Evolutionary conservation across 2,797 vertebrate genomes (phyloP).

Genomic region (Amphiprion clarkii): DNA sequence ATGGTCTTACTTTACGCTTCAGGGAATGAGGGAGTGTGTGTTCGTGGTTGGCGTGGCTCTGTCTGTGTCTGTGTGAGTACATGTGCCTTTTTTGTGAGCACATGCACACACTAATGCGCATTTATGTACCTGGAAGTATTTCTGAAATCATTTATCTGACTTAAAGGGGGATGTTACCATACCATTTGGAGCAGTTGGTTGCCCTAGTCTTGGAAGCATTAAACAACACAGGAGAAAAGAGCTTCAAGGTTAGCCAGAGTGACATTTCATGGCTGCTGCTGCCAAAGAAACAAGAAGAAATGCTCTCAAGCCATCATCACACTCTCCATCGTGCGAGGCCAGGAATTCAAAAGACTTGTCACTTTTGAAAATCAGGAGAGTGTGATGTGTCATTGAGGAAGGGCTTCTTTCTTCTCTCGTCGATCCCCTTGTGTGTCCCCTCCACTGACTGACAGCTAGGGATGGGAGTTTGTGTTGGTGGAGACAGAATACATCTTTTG

Average conservation of each 20-base stretch:
- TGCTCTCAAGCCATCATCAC: slow-evolving; percentile 77
- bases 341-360: slow-evolving; percentile 87
- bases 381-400: slow-evolving; percentile 89
- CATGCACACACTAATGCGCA: slow-evolving; percentile 56
- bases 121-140: slow-evolving; percentile 67
- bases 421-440: slow-evolving; percentile 80
- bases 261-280: slow-evolving; percentile 78
- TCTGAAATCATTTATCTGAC: slow-evolving; percentile 73
- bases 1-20: slow-evolving; percentile 82
- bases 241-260: slow-evolving; percentile 77
- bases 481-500: slow-evolving; percentile 92
- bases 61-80: slow-evolving; percentile 33
- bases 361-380: slow-evolving; percentile 87
- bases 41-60: slow-evolving; percentile 27
- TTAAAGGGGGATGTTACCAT: slow-evolving; percentile 55
- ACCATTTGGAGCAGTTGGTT: slow-evolving; percentile 65
- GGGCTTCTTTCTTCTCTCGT: slow-evolving; percentile 82
- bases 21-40: slow-evolving; percentile 67
- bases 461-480: slow-evolving; percentile 92
- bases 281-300: slow-evolving; percentile 76
- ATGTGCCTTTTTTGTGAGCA: slow-evolving; percentile 38
- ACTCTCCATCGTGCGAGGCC: slow-evolving; percentile 78
- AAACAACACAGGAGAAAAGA: slow-evolving; percentile 70
- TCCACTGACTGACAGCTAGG: slow-evolving; percentile 90
- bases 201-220: slow-evolving; percentile 68